Conservation (phyloP, 2,113 vertebrate species). For the Noturus placidus region DNA sequence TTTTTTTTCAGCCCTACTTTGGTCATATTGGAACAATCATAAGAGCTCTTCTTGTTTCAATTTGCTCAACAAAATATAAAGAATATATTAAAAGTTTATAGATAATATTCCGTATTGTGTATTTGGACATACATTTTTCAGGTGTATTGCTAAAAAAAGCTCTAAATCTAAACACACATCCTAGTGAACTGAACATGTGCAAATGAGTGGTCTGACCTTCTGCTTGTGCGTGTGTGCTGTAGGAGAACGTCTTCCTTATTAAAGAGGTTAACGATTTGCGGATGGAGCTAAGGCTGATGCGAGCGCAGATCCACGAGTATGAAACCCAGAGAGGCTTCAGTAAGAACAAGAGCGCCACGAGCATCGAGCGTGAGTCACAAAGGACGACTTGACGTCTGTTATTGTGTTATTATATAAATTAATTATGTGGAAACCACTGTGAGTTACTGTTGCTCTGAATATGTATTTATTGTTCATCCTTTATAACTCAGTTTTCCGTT, state of each 20-base stretch:
- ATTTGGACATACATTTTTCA: neutral
- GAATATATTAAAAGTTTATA: too few species aligned
- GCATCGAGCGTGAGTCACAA: conserved; percentile 63
- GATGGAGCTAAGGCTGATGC: conserved; percentile 56
- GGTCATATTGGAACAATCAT: too few species aligned
- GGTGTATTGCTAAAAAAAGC: neutral
- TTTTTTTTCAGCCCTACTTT: too few species aligned
- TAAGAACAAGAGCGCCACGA: conserved; percentile 57
- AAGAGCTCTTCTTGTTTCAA: too few species aligned
- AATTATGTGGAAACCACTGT: neutral
- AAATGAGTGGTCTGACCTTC: neutral
- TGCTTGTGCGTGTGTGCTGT: conserved; percentile 21
- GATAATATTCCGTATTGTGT: neutral
- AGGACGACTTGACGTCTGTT: neutral
- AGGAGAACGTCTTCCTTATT: conserved; percentile 70
- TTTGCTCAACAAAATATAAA: too few species aligned
- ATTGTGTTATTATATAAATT: neutral
- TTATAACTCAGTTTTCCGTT: neutral
- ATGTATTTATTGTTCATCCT: neutral
- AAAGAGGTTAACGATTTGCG: conserved; percentile 68
- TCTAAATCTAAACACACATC: neutral
- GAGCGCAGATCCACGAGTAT: conserved; percentile 53
- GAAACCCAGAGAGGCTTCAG: conserved; percentile 33
- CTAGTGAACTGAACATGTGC: neutral
- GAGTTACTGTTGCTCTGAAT: neutral